Conservation (phyloP, 2,113 vertebrate genomes). For the Marmota flaviventris region DNA sequence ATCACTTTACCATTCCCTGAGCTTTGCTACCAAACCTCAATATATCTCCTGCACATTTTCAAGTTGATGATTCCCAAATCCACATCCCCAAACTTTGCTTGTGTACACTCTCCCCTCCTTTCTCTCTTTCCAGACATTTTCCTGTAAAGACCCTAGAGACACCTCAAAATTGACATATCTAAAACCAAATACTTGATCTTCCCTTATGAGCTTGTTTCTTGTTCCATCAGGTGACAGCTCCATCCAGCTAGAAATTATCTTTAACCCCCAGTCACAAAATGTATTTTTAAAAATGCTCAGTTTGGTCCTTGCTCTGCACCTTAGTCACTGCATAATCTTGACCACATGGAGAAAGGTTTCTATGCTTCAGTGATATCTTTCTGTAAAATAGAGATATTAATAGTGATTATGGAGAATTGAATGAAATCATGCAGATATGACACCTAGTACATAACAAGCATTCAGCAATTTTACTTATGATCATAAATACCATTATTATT, state of each 20-base stretch:
- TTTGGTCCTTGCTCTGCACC: neutral
- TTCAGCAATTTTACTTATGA: neutral
- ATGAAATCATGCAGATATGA: neutral
- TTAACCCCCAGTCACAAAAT: neutral
- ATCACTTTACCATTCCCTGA: neutral
- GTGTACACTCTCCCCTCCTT: neutral
- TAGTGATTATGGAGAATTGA: neutral
- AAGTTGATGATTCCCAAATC: neutral
- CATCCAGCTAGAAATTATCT: neutral
- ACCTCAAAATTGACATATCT: neutral
- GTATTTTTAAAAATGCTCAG: neutral
- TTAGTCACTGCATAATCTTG: neutral
- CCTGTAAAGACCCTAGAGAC: neutral
- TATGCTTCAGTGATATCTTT: neutral
- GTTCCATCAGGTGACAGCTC: neutral
- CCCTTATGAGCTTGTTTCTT: neutral
- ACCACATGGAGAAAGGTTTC: constrained; percentile 1
- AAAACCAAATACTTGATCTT: neutral
- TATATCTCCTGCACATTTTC: neutral
- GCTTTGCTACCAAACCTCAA: neutral
- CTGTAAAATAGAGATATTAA: neutral
- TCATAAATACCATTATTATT: neutral
- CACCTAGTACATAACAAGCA: neutral
- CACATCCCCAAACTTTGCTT: too few species aligned
- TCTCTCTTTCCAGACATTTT: neutral